Evolutionary conservation across 2,113 vertebrate genomes (phyloP).

Genomic region (Ovis aries): DNA sequence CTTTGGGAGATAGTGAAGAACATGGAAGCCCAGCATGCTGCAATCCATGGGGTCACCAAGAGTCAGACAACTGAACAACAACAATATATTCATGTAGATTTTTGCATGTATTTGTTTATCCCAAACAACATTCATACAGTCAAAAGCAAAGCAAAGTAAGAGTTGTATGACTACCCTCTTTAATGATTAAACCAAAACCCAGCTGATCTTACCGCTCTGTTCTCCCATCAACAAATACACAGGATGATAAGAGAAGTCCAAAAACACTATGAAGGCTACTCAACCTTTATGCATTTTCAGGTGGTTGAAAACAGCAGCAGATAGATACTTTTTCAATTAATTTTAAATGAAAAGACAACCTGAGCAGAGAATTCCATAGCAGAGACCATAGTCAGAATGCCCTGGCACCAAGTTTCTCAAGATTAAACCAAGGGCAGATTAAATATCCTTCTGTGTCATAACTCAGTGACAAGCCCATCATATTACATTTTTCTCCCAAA

Average conservation of each 20-base stretch:
- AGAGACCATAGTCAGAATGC: conserved; percentile 54
- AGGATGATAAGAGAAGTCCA: background rate
- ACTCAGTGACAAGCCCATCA: conserved; percentile 50
- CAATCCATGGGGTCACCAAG: background rate
- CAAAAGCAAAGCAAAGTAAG: background rate
- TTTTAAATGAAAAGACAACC: conserved; percentile 54
- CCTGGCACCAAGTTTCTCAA: conserved; percentile 54
- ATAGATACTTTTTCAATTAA: conserved; percentile 50
- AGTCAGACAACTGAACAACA: background rate
- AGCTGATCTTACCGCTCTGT: background rate
- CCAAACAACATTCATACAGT: background rate
- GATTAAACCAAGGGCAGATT: conserved; percentile 64
- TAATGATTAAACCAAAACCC: background rate
- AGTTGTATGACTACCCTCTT: background rate
- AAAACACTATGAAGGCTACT: background rate
- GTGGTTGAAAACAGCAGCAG: conserved; percentile 7
- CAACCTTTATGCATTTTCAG: background rate
- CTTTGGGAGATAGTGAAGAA: background rate
- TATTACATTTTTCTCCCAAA: conserved; percentile 49
- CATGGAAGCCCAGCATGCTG: background rate
- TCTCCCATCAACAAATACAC: background rate
- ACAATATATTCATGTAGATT: background rate
- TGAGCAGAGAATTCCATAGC: conserved; percentile 1
- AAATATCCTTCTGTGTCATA: conserved; percentile 57
- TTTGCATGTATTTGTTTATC: background rate